Evolutionary conservation across 2,888 invertebrate genomes (phyloP).

Genomic region (Desoria tigrina): DNA sequence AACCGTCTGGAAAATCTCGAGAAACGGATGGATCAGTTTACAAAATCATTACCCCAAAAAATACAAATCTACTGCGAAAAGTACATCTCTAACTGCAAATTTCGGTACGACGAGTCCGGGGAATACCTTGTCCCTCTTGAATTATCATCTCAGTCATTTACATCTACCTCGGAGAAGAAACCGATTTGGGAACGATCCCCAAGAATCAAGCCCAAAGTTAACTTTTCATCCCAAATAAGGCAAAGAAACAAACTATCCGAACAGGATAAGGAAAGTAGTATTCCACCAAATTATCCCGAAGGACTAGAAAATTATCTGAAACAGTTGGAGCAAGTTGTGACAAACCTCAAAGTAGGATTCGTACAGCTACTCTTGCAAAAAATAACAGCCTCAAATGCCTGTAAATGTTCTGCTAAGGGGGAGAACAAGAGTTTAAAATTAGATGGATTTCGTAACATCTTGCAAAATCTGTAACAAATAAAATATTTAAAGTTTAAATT

Average conservation of each 20-base stretch:
- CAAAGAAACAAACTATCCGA: not conserved
- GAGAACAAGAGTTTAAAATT: no score
- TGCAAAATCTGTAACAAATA: no score
- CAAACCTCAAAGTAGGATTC: conserved; percentile 2
- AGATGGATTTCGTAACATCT: no score
- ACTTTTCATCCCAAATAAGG: not conserved
- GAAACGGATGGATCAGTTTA: not conserved
- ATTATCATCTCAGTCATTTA: not conserved
- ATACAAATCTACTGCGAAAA: not conserved
- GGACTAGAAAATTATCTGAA: not conserved
- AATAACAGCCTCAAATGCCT: not conserved
- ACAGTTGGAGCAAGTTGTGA: conserved; percentile 5
- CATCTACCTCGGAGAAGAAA: not conserved
- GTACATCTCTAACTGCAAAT: conserved; percentile 12
- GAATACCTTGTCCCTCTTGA: not conserved
- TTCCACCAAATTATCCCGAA: no score
- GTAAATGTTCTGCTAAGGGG: no score
- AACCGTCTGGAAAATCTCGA: conserved; percentile 2
- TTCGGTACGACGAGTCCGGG: conserved; percentile 4
- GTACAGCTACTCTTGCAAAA: conserved; percentile 3
- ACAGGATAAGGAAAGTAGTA: no score
- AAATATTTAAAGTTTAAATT: no score
- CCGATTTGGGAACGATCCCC: conserved; percentile 7
- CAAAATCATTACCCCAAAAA: not conserved
- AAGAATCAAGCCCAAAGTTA: conserved; percentile 5